Percentiles rank a stretch among this genome's conserved stretches.
These are phyloP conservation scores for Panzeria rudis DNA, from an alignment of 2,888 invertebrate species.

Conservation along the genomic window DNA sequence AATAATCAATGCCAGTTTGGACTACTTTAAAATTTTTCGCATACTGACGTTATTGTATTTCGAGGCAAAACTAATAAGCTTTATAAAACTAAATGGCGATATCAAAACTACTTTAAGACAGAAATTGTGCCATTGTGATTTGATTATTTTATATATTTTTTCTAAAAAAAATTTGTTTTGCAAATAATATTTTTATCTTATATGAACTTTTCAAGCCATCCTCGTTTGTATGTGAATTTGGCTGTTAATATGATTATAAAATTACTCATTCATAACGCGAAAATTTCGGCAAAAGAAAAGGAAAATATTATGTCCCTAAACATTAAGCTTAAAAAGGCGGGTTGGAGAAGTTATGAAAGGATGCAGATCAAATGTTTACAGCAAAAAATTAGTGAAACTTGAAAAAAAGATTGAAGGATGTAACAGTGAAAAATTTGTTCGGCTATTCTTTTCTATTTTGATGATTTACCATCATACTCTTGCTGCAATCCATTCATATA, in stretches of 20 bases:
- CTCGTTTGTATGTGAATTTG: conserved; percentile 14
- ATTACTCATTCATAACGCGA: conserved; percentile 78
- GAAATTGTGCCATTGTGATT: no score
- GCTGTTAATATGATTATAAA: conserved; percentile 78
- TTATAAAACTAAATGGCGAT: background rate
- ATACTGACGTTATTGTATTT: background rate
- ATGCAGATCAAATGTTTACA: conserved; percentile 28
- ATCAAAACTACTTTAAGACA: no score
- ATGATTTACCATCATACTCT: conserved; percentile 48
- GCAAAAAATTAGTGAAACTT: background rate
- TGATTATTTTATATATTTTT: background rate
- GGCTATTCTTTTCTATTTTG: conserved; percentile 36
- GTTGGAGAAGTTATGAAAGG: background rate
- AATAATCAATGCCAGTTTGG: background rate
- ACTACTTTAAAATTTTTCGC: background rate
- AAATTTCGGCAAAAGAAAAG: conserved; percentile 35
- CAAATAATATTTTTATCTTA: background rate
- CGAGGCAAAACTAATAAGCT: background rate
- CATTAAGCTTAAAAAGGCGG: background rate
- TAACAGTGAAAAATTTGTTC: conserved; percentile 43
- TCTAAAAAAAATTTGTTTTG: background rate
- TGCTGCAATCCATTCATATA: conserved; percentile 25
- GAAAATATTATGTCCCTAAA: conserved; percentile 49
- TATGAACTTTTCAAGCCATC: background rate
- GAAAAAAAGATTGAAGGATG: conserved; percentile 23